A percentile compares a stretch with the other conserved stretches of the same genome.
Conservation (phyloP, 2,113 vertebrate genomes). For the Chionomys nivalis region DNA sequence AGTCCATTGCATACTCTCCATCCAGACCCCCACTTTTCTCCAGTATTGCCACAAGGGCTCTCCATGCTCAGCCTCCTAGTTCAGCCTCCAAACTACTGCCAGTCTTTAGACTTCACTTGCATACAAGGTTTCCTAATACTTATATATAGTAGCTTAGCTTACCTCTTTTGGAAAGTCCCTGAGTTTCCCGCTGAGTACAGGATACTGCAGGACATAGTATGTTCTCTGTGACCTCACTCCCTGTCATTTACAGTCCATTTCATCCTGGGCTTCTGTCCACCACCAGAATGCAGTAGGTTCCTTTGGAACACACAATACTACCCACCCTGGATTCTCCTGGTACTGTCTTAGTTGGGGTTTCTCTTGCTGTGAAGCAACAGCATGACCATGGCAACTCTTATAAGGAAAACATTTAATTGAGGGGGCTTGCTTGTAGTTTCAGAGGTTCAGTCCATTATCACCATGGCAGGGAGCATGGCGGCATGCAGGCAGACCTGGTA, state of each 20-base stretch:
- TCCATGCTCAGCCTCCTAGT: background rate
- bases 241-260: background rate
- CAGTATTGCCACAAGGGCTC: background rate
- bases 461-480: background rate
- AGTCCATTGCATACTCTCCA: background rate
- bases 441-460: background rate
- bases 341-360: background rate
- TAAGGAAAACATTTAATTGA: background rate
- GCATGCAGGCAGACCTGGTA: background rate
- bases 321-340: background rate
- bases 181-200: background rate
- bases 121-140: background rate
- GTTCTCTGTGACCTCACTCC: background rate
- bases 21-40: background rate
- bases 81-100: background rate
- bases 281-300: background rate
- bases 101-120: background rate
- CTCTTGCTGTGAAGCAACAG: background rate
- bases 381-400: background rate
- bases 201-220: background rate
- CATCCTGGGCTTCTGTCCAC: background rate
- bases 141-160: background rate
- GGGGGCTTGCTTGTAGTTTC: background rate
- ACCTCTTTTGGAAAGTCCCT: background rate
- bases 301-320: background rate